Percentiles rank a stretch among this genome's conserved stretches.
phyloP scores from a whole-genome alignment of 2,888 invertebrate genomes.

The Xanthia togata region DNA sequence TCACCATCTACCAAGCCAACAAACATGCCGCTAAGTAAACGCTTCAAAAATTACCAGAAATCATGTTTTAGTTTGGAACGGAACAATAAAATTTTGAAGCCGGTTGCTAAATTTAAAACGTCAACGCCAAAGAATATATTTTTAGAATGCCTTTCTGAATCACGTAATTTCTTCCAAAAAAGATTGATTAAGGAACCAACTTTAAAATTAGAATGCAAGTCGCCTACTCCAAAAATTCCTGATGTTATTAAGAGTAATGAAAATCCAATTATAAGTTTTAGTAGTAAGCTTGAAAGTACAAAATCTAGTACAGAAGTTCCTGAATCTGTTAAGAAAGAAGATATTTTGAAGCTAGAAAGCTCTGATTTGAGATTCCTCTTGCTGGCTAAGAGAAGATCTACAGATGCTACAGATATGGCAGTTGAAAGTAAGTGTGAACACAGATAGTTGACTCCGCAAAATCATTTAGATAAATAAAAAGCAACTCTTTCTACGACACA shows the following conservation, averaged over 20 bases:
- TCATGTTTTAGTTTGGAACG: conserved; percentile 27
- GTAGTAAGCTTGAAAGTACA: conserved; percentile 38
- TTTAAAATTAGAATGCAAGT: conserved; percentile 28
- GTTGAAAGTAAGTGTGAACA: conserved; percentile 53
- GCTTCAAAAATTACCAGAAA: conserved; percentile 59
- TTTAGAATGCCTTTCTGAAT: conserved; percentile 16
- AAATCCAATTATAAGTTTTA: conserved; percentile 17
- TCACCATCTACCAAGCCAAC: conserved; percentile 27
- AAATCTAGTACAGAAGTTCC: neutral
- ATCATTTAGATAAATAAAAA: no score
- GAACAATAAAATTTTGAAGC: conserved; percentile 30
- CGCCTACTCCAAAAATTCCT: neutral
- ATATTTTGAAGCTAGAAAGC: conserved; percentile 47
- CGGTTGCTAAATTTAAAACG: conserved; percentile 5
- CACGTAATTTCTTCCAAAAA: neutral
- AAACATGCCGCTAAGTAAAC: conserved; percentile 58
- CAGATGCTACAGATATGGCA: conserved; percentile 12
- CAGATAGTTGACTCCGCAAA: no score
- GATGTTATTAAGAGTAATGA: neutral
- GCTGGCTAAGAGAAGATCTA: conserved; percentile 69
- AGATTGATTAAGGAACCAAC: conserved; percentile 35
- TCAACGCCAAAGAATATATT: conserved; percentile 30
- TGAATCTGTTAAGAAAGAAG: neutral
- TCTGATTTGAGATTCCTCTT: conserved; percentile 75
- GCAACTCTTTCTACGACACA: no score